Evolutionary conservation across 2,888 invertebrate species (phyloP).

Genomic region (Sycophila texana): DNA sequence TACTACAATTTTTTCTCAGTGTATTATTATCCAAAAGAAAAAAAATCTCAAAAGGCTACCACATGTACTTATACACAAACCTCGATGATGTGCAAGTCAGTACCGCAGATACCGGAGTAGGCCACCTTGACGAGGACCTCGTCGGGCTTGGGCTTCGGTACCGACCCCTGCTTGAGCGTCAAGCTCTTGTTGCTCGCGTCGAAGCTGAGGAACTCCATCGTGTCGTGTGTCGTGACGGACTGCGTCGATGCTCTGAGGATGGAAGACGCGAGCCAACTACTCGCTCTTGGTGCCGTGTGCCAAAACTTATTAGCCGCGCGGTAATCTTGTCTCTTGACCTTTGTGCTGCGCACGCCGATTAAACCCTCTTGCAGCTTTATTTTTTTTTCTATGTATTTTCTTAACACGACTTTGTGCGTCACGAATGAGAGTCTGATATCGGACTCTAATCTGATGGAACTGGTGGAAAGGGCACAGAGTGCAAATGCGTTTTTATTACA

Average conservation of each 20-base stretch:
- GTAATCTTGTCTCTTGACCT: not conserved
- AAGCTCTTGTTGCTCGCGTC: slow-evolving; percentile 64
- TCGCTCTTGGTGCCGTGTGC: slow-evolving; percentile 42
- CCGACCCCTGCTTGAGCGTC: slow-evolving; percentile 59
- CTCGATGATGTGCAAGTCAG: slow-evolving; percentile 84
- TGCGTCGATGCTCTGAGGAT: too few relatives aligned
- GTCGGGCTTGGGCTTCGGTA: slow-evolving; percentile 68
- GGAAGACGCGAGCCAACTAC: not conserved
- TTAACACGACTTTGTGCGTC: too few relatives aligned
- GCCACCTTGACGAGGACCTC: slow-evolving; percentile 83
- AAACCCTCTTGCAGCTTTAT: too few relatives aligned
- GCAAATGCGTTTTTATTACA: too few relatives aligned
- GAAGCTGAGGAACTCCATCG: slow-evolving; percentile 72
- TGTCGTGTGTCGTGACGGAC: too few relatives aligned
- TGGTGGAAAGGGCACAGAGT: too few relatives aligned
- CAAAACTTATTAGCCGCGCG: slow-evolving; percentile 1
- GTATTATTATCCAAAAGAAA: too few relatives aligned
- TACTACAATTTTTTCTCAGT: too few relatives aligned
- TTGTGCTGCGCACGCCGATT: not conserved
- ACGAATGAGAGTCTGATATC: too few relatives aligned
- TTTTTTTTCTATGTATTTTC: too few relatives aligned
- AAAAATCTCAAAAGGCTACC: too few relatives aligned
- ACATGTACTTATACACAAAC: slow-evolving; percentile 73
- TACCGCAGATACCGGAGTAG: slow-evolving; percentile 84
- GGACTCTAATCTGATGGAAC: too few relatives aligned